Base-by-base conservation (phyloP, 2,888 invertebrate genomes). In the Adineta ricciae region DNA sequence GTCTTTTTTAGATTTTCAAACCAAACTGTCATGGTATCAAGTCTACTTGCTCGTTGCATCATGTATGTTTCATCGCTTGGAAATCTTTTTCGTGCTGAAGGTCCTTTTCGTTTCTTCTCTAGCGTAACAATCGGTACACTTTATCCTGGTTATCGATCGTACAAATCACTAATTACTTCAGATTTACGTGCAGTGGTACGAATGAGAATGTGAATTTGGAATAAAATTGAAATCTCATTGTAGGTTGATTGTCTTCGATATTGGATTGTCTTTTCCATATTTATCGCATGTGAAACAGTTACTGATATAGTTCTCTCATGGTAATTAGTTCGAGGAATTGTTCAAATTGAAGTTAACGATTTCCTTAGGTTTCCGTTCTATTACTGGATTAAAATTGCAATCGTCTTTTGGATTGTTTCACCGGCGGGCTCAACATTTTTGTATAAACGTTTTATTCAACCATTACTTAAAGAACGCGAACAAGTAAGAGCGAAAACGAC, bases 231-330 rank as follows among this genome's bases (percentile, higher is more conserved):
- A 16, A 50, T 16, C 5, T 83, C 64, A 87, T 86, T 87, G 32
- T 92, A 97, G 96, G 96, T 97, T 89, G 96, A 97, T 94, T 98
- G 97, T 97, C 97, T 98, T 96, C 98, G 97, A 97, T 97, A 98
- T 92, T 98, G 97, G 97, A 97, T 97, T 90, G 97, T 97, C 84
- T 98, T 96, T 92, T 97, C 97, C 85, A 93, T 97, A 87, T 98
- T 97, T 92, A 96, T 95, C 24, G 95, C 94, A 91, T 94, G 94
- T 88, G 97, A 98, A 92, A 96, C 96, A 54, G 94, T 98, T 91
- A 95, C 96, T 86, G 97, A 98, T 91, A 94, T 97, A 87, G 95
- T 98, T 90, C 93, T 97, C 86, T 95, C 96, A 89, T 94, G 94
- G 94, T 78, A 78, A 2, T 41, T 7, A 73, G 4, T 38, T 21